A percentile compares a stretch with the other conserved stretches of the same genome.
Evolutionary conservation across 2,888 invertebrate species (phyloP).

Genomic region (Stramonita haemastoma): DNA sequence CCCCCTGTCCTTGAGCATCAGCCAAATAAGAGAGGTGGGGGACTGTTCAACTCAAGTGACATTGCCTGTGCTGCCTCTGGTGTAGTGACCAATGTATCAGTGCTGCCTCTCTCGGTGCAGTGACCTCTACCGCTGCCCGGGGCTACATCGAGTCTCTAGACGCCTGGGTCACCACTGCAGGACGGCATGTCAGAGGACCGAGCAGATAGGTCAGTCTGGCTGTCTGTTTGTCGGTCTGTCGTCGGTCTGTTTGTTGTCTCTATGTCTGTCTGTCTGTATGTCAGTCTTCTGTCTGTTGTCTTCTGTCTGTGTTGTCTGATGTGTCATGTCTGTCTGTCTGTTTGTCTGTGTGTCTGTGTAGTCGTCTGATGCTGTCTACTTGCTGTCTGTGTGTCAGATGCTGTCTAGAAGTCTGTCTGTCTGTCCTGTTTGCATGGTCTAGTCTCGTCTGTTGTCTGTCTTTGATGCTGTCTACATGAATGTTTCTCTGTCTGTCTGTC

Average conservation of each 20-base stretch:
- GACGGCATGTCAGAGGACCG: slow-evolving; percentile 43
- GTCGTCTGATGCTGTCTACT: background rate
- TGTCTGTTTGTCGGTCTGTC: background rate
- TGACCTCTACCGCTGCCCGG: slow-evolving; percentile 45
- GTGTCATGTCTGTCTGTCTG: background rate
- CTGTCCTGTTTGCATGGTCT: background rate
- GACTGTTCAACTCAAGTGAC: background rate
- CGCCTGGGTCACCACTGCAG: slow-evolving; percentile 46
- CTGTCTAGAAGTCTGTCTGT: background rate
- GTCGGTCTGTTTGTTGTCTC: background rate
- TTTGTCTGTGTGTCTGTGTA: background rate
- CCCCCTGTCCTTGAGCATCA: background rate
- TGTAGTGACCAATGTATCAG: background rate
- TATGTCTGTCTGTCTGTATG: background rate
- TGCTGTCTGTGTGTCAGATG: background rate
- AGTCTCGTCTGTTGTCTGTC: background rate
- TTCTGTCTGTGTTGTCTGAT: background rate
- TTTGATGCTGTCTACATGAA: background rate
- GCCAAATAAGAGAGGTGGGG: background rate
- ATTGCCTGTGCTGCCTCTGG: background rate
- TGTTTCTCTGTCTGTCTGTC: background rate
- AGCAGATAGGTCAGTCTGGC: slow-evolving; percentile 46
- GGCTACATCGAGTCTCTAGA: slow-evolving; percentile 47
- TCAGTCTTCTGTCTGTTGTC: background rate
- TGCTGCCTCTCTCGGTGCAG: slow-evolving; percentile 21